Percentiles rank a stretch among this genome's conserved stretches.
Evolutionary conservation across 92 coral and sea anemone genomes (phyloP).

Genomic region (Scolanthus callimorphus): DNA sequence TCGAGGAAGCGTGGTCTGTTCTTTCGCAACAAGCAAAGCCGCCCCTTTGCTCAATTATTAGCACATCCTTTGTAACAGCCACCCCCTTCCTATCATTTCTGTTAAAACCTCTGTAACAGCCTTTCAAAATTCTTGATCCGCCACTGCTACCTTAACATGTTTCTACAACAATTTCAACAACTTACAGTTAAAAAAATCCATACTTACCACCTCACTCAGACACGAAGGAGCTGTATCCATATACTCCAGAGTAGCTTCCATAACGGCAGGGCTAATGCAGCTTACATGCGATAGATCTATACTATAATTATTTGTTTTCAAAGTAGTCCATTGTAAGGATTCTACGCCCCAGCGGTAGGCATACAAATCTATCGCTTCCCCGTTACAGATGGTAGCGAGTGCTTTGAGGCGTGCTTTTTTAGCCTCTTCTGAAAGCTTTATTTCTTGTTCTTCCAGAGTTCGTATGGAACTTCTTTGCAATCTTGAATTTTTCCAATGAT

Average conservation of each 20-base stretch:
- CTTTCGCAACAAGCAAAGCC: too few relatives aligned
- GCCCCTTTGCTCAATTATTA: too few relatives aligned
- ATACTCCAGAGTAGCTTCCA: constrained; percentile 16
- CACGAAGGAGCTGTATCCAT: constrained; percentile 5
- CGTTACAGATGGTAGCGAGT: constrained; percentile 12
- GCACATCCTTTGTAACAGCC: too few relatives aligned
- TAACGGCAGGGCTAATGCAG: constrained; percentile 18
- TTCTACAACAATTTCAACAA: too few relatives aligned
- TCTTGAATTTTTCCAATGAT: neutral
- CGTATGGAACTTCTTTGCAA: neutral
- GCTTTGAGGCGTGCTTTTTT: constrained; percentile 11
- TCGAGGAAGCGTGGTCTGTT: too few relatives aligned
- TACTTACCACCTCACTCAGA: constrained; percentile 12
- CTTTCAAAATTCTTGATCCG: constrained; percentile 7
- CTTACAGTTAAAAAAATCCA: constrained; percentile 19
- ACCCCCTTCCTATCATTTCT: constrained; percentile 12
- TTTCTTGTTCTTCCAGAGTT: neutral
- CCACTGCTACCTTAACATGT: constrained; percentile 21
- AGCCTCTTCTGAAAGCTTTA: too few relatives aligned
- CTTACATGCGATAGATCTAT: neutral
- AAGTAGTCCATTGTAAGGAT: constrained; percentile 17
- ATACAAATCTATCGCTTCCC: constrained; percentile 3
- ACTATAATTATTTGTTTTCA: constrained; percentile 11
- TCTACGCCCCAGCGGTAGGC: constrained; percentile 3
- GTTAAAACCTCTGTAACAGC: constrained; percentile 13